Evolutionary conservation across 2,888 invertebrate genomes (phyloP).

Genomic region (Spodoptera picta): DNA sequence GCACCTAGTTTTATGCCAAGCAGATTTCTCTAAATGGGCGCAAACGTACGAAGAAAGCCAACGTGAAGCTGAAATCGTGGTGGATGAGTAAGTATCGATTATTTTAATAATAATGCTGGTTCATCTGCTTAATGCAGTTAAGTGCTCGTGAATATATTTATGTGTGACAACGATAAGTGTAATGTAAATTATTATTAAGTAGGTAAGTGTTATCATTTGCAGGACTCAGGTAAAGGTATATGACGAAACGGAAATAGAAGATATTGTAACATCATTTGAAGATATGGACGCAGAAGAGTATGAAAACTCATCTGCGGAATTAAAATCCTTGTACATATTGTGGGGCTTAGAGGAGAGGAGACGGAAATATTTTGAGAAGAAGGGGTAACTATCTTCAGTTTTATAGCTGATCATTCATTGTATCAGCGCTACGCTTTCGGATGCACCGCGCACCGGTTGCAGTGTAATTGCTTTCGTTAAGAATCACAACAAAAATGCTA

Average conservation of each 20-base stretch:
- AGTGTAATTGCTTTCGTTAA: too few species aligned
- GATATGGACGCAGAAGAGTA: slow-evolving; percentile 79
- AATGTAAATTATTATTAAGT: too few species aligned
- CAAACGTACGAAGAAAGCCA: slow-evolving; percentile 74
- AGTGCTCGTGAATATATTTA: background rate
- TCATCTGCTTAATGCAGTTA: too few species aligned
- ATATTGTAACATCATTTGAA: slow-evolving; percentile 71
- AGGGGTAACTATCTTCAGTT: slow-evolving; percentile 42
- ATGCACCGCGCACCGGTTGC: too few species aligned
- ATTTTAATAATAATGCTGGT: background rate
- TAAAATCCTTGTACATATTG: slow-evolving; percentile 74
- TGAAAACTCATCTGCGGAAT: slow-evolving; percentile 70
- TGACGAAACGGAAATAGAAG: slow-evolving; percentile 73
- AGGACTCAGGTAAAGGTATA: slow-evolving; percentile 71
- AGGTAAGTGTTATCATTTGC: slow-evolving; percentile 1
- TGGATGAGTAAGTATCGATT: slow-evolving; percentile 30
- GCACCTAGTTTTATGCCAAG: slow-evolving; percentile 79
- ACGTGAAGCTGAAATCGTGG: slow-evolving; percentile 66
- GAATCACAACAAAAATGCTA: too few species aligned
- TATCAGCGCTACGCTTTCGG: too few species aligned
- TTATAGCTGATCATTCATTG: too few species aligned
- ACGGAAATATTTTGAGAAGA: slow-evolving; percentile 65
- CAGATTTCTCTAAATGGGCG: slow-evolving; percentile 79
- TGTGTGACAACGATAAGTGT: too few species aligned
- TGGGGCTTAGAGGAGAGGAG: slow-evolving; percentile 77